Conservation (phyloP, 2,113 vertebrate genomes). For the Rhombomys opimus region DNA sequence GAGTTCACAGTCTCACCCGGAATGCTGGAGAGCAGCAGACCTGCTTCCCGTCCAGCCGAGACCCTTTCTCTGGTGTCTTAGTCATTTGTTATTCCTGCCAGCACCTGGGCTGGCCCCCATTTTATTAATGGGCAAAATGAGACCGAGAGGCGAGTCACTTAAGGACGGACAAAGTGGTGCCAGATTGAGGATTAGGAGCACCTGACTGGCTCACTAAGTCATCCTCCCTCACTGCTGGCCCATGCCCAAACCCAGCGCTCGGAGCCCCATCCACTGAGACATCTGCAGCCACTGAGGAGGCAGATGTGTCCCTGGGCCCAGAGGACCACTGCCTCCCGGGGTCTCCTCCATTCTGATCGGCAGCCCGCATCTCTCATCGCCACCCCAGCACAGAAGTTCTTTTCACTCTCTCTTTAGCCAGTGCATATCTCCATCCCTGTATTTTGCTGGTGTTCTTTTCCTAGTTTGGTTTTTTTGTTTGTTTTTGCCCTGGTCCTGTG, state of each 20-base stretch:
- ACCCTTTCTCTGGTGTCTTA: not conserved
- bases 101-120: not conserved
- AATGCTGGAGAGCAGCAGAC: not conserved
- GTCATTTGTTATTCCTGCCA: not conserved
- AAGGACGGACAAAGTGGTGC: constrained; percentile 14
- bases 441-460: constrained; percentile 9
- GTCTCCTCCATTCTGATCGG: not conserved
- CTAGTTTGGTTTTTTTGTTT: not conserved
- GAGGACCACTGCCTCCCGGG: not conserved
- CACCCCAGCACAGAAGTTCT: not conserved
- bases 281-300: not conserved
- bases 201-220: constrained; percentile 36
- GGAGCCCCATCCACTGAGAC: not conserved
- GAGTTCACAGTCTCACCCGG: not conserved
- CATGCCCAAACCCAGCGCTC: not conserved
- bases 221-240: not conserved
- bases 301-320: not conserved
- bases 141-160: constrained; percentile 28
- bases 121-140: constrained; percentile 58
- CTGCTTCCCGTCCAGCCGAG: not conserved
- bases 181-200: constrained; percentile 57
- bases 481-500: not conserved
- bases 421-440: not conserved
- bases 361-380: not conserved
- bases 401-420: not conserved